Base-by-base conservation (phyloP, 2,113 vertebrate species). In the Siniperca chuatsi region DNA sequence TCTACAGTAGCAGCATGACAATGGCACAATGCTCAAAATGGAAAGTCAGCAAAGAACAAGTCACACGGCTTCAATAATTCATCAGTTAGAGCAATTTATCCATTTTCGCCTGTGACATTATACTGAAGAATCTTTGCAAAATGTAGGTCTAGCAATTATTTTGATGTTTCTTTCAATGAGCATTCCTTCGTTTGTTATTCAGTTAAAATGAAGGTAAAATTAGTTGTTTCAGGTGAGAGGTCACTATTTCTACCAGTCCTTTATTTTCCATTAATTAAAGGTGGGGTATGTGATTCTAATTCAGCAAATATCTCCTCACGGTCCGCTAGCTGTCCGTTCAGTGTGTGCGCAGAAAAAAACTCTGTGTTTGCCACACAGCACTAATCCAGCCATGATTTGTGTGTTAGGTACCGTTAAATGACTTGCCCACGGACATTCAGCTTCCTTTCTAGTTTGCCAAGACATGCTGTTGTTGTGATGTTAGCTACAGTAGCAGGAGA, bases 41-140 rank as follows among this genome's bases (percentile, higher is more conserved):
- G 29, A 58, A 68, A 55, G n/a, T 60, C 66, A 29, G 35, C 54
- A 69, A 40, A 44, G 66, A 46, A 29, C 57, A 72, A 61, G 29
- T 58, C 20, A 37, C 15, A 13, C 20, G 4, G 65, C 60, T 48
- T 68, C 7, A 62, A 18, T 46, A 18, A 83, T 44, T 50, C 37
- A 58, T 25, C 15, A 20, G 6, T 58, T 18, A 25, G 40, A 73
- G 44, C 4, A 23, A 42, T 35, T 2, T 2, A 9, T 13, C 33
- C 16, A 6, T 8, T 7, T 75, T 12, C 9, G 25, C 15, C 54
- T 50, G 29, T 12, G 11, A 61, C 18, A n/a, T n/a, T 25, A 6
- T 13, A 52, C 25, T 6, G 21, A 48, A 25, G 18, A 13, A 13
- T 23, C 2, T n/a, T 54, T 25, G 5, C 23, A 33, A 46, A 48